Percentiles rank a stretch among this genome's conserved stretches.
Evolutionary conservation across 2,888 invertebrate species (phyloP).

Genomic region (Frankliniella intonsa): DNA sequence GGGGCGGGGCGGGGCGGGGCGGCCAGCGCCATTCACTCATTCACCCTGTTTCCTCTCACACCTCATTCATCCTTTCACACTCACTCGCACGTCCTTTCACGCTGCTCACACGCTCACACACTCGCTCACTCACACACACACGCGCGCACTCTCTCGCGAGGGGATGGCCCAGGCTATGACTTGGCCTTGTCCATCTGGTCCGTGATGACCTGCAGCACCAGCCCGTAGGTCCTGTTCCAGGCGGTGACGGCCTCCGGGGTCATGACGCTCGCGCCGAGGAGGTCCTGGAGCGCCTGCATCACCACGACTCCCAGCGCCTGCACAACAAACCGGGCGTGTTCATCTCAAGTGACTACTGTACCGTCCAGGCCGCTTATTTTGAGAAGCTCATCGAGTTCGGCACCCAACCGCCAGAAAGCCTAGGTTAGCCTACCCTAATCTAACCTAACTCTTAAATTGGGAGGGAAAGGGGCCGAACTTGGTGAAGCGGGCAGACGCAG

Average conservation of each 20-base stretch:
- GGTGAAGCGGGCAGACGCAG: too few relatives aligned
- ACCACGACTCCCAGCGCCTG: background rate
- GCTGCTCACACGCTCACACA: background rate
- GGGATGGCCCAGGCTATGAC: background rate
- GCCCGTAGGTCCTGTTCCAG: background rate
- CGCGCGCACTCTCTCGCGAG: background rate
- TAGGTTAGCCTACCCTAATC: too few relatives aligned
- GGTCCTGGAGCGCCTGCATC: background rate
- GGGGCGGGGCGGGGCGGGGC: too few relatives aligned
- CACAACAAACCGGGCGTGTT: background rate
- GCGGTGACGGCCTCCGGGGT: background rate
- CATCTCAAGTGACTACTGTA: background rate
- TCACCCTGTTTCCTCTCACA: background rate
- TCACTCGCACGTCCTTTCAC: background rate
- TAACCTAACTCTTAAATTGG: too few relatives aligned
- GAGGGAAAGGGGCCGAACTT: too few relatives aligned
- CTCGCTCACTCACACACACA: background rate
- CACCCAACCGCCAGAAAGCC: too few relatives aligned
- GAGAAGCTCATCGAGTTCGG: too few relatives aligned
- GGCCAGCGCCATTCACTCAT: background rate
- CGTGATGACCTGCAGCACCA: background rate
- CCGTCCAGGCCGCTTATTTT: background rate
- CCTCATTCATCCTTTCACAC: background rate
- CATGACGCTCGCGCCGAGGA: background rate
- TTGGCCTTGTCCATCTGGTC: conserved; percentile 7